These are phyloP conservation scores for Cryptus armator DNA, from an alignment of 2,888 invertebrate genomes.

Conservation along the genomic window DNA sequence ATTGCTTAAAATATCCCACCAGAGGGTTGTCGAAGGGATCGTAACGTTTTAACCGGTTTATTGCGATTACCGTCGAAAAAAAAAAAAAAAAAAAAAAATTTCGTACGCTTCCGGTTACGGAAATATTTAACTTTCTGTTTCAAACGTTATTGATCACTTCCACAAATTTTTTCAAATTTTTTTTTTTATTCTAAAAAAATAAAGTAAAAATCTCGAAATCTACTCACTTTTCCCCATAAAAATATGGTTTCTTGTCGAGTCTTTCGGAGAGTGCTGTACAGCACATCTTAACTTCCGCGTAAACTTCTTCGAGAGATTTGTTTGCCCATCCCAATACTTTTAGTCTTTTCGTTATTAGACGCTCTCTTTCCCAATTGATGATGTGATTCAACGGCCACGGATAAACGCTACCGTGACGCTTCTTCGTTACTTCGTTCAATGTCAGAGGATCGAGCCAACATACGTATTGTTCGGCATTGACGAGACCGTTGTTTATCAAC, in stretches of 20 bases:
- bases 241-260: conserved; percentile 92
- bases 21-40: background rate
- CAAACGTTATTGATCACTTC: background rate
- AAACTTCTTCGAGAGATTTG: conserved; percentile 92
- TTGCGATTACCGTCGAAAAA: conserved; percentile 9
- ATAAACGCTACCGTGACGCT: conserved; percentile 95
- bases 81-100: background rate
- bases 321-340: conserved; percentile 93
- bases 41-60: background rate
- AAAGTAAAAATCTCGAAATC: background rate
- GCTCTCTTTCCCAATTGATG: conserved; percentile 92
- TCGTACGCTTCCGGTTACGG: background rate
- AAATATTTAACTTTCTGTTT: background rate
- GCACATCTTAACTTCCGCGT: conserved; percentile 92
- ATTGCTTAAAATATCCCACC: background rate
- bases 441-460: conserved; percentile 95
- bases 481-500: conserved; percentile 94
- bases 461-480: conserved; percentile 96
- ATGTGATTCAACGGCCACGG: conserved; percentile 96
- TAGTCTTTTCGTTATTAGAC: conserved; percentile 90
- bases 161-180: too few relatives aligned
- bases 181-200: too few relatives aligned
- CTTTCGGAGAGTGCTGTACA: conserved; percentile 95
- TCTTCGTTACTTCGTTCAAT: conserved; percentile 92
- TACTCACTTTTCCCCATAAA: conserved; percentile 92